Base-by-base conservation (phyloP, 2,113 vertebrate genomes). In the Nycticryphes semicollaris region DNA sequence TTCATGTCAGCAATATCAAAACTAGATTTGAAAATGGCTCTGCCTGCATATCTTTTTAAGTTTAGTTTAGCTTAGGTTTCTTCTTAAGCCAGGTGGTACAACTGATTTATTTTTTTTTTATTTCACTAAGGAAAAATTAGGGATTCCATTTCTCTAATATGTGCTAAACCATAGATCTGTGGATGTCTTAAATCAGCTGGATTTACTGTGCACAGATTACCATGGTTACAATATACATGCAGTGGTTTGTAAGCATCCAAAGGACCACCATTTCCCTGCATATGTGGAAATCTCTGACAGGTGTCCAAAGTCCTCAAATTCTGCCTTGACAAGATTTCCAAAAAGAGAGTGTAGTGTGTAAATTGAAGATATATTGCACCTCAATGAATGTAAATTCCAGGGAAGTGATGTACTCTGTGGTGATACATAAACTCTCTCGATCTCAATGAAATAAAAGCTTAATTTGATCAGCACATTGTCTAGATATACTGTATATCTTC, bases 171-270 rank as follows among this genome's bases (percentile, higher is more conserved):
- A 27, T 13, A 76, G 57, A 37, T 56, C n/a, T 64, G 8, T 22
- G 3, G 4, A 22, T 33, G 28, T 59, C 63, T 79, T 89, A 10
- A 47, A 35, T 67, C 31, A 19, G 9, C 7, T 91, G 39, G 11
- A 69, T 53, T 51, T 56, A 41, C 7, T 68, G 20, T 76, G 33
- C 35, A 57, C 20, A 10, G 33, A 27, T 43, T 56, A 77, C 14
- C 43, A 50, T 9, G 60, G 17, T n/a, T 76, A 22, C 7, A 79
- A n/a, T 3, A 27, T 1, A 0, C 0, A 0, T 25, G 18, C 25
- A 66, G 17, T 1, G 1, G 22, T 69, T 33, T 53, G 30, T 35
- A 84, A 91, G 4, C 41, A 35, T 81, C 31, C 37, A 74, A 89
- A 84, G 12, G 4, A 5, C 7, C 17, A 27, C 7, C 17, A 27